Evolutionary conservation across 2,888 invertebrate genomes (phyloP).

Genomic region (Phorcus lineatus): DNA sequence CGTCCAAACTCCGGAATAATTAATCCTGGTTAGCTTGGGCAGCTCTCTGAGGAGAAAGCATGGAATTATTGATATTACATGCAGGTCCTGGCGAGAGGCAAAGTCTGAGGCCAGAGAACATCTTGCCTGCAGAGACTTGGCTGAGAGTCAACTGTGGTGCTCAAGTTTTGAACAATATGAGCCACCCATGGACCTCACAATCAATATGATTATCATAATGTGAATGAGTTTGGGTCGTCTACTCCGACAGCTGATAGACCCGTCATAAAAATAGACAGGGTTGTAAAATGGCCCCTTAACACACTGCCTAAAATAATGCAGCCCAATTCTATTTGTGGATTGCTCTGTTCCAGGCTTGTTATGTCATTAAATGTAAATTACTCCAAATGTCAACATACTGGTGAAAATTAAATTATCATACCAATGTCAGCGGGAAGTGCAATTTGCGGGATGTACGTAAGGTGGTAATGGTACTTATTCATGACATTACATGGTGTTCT

Average conservation of each 20-base stretch:
- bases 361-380: neutral
- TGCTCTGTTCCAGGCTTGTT: neutral
- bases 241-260: too few species aligned
- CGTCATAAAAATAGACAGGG: too few species aligned
- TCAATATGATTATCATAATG: conserved; percentile 19
- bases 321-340: neutral
- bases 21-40: neutral
- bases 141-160: neutral
- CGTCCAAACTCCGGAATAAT: conserved; percentile 1
- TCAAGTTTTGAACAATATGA: neutral
- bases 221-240: neutral
- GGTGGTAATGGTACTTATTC: too few species aligned
- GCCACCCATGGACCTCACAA: neutral
- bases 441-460: too few species aligned
- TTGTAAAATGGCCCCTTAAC: too few species aligned
- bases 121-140: neutral
- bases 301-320: neutral
- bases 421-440: neutral
- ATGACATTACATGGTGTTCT: too few species aligned
- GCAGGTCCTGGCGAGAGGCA: neutral
- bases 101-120: neutral
- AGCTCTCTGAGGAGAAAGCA: neutral
- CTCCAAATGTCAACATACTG: conserved; percentile 10
- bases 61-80: conserved; percentile 16
- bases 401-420: conserved; percentile 19